A percentile compares a stretch with the other conserved stretches of the same genome.
phyloP scores from a whole-genome alignment of 1,140 invertebrate species.

The Dryas iulia region DNA sequence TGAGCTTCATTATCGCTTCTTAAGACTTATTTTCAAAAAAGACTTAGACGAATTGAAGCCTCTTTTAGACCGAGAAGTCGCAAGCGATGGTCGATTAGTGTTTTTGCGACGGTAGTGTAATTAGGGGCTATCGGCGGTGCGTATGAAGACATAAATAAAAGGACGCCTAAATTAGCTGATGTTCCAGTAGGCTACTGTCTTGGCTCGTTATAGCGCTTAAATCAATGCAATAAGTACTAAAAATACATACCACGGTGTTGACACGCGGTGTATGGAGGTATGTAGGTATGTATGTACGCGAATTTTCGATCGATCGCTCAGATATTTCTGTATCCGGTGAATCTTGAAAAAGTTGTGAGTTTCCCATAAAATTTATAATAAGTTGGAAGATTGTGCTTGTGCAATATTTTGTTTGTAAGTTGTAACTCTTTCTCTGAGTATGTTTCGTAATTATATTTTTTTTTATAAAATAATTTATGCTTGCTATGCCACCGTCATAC shows the following conservation, averaged over 20 bases:
- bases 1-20: not conserved
- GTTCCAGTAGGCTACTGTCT: conserved; percentile 13
- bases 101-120: conserved; percentile 70
- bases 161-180: conserved; percentile 53
- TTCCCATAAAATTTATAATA: conserved; percentile 23
- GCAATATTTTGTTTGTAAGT: not conserved
- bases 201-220: conserved; percentile 20
- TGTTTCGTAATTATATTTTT: no score
- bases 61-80: conserved; percentile 1
- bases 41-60: conserved; percentile 8
- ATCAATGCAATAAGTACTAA: conserved; percentile 6
- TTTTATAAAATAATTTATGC: no score
- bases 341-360: conserved; percentile 26
- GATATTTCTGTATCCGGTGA: conserved; percentile 42
- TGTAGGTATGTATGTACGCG: conserved; percentile 22
- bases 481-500: no score
- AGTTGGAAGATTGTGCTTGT: no score
- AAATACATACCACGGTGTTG: conserved; percentile 3
- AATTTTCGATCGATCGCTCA: conserved; percentile 42
- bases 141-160: conserved; percentile 78
- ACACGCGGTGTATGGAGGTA: conserved; percentile 13
- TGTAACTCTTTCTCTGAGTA: no score
- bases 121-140: conserved; percentile 74
- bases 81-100: conserved; percentile 71
- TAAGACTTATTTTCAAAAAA: not conserved